Base-by-base conservation (phyloP, 2,113 vertebrate species). In the Alligator sinensis region DNA sequence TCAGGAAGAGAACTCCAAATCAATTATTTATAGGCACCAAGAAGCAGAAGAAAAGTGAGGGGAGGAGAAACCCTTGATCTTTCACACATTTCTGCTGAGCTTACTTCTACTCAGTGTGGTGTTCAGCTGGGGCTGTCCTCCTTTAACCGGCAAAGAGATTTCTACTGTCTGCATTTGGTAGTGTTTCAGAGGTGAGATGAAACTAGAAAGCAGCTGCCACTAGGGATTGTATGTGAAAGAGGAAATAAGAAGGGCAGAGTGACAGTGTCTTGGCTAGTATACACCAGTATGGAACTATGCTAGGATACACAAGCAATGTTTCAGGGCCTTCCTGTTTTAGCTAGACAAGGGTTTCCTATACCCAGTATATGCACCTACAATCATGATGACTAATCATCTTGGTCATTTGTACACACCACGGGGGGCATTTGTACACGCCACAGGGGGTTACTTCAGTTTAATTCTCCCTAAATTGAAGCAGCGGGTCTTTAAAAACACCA, bases 21-120 rank as follows among this genome's bases (percentile, higher is more conserved):
- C 82, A 89, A 58, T 64, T 94, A 91, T 96, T 90, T 21, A 75
- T 7, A 61, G 27, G 16, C 94, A 60, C 28, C 80, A 88, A 91
- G 86, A 89, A 87, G n/a, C 21, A 54, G 4, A 60, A 19, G 19
- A 61, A 60, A 60, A 75, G 74, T 18, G 62, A 47, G 47, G 22
- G 19, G 11, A 34, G 70, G 25, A 62, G 34, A 47, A 89, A 57
- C 83, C 21, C 2, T 64, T 86, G 30, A 75, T 60, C 34, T 88
- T 78, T 89, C 47, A 34, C 72, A 1, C 59, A 72, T 85, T 88
- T 94, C 59, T 87, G 24, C 16, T 92, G 63, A 94, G 77, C 14
- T 86, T 87, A n/a, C 13, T 74, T 94, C 55, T n/a, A 87, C 9
- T 10, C 76, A 18, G 30, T 82, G 68, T 34, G 77, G 5, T 74